phyloP scores from a whole-genome alignment of 2,113 vertebrate species.

The Addax nasomaculatus region DNA sequence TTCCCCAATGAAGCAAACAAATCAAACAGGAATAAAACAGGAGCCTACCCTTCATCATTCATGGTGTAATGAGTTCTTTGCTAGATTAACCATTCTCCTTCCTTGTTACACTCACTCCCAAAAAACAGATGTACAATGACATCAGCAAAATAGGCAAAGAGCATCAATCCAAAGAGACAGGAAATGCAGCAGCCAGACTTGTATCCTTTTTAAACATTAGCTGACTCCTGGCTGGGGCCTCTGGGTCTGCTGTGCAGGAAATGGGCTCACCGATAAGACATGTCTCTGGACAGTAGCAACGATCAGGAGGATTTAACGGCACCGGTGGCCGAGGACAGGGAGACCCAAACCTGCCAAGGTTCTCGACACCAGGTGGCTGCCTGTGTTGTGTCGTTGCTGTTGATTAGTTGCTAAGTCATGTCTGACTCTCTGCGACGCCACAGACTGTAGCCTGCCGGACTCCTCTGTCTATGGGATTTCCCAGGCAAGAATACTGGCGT shows the following conservation, averaged over 20 bases:
- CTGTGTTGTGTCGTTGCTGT: accelerated
- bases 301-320: not conserved
- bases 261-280: not conserved
- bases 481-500: not conserved
- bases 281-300: not conserved
- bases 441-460: not conserved
- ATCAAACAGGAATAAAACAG: constrained; percentile 38
- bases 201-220: not conserved
- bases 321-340: not conserved
- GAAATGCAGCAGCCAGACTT: constrained; percentile 28
- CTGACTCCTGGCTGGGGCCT: not conserved
- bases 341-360: not conserved
- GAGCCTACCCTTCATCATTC: constrained; percentile 31
- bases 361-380: not conserved
- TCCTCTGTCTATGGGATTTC: not conserved
- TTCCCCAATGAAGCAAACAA: constrained; percentile 52
- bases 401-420: not conserved
- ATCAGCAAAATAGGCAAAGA: constrained; percentile 43
- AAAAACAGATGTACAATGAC: constrained; percentile 52
- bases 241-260: not conserved
- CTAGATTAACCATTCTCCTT: constrained; percentile 33
- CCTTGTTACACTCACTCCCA: not conserved
- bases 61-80: constrained; percentile 36
- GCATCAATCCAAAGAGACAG: constrained; percentile 40
- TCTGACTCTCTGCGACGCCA: not conserved